Conservation (phyloP, 2,113 vertebrate genomes). For the Oophaga pumilio region DNA sequence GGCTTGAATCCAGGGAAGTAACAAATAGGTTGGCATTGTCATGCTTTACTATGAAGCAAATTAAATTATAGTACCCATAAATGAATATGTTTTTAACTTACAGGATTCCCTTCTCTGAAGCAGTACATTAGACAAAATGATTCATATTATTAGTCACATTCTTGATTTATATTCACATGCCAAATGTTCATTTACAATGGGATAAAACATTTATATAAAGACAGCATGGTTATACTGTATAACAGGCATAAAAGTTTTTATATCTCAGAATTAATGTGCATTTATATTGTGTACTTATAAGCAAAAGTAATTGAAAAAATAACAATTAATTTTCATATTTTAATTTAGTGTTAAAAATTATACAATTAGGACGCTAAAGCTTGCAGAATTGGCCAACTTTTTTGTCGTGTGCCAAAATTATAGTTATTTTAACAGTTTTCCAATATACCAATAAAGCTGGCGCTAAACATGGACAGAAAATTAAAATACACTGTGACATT, state of each 20-base stretch:
- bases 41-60: not conserved
- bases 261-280: not conserved
- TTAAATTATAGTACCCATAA: not conserved
- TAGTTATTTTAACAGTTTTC: not conserved
- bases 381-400: not conserved
- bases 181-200: slow-evolving; percentile 38
- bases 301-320: not conserved
- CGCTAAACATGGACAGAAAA: no score
- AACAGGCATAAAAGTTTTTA: not conserved
- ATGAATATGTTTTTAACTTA: not conserved
- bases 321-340: not conserved
- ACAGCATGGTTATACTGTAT: not conserved
- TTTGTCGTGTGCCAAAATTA: not conserved
- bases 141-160: slow-evolving; percentile 31
- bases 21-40: not conserved
- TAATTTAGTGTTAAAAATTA: not conserved
- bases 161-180: slow-evolving; percentile 20
- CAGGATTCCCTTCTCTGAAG: slow-evolving; percentile 28
- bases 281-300: not conserved
- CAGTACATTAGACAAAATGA: slow-evolving; percentile 23
- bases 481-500: no score
- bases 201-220: not conserved
- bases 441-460: not conserved
- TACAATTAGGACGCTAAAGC: not conserved
- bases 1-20: not conserved